These are phyloP conservation scores for Drosophila grimshawi DNA, from an alignment of 1,140 invertebrate species.

Conservation along the genomic window DNA sequence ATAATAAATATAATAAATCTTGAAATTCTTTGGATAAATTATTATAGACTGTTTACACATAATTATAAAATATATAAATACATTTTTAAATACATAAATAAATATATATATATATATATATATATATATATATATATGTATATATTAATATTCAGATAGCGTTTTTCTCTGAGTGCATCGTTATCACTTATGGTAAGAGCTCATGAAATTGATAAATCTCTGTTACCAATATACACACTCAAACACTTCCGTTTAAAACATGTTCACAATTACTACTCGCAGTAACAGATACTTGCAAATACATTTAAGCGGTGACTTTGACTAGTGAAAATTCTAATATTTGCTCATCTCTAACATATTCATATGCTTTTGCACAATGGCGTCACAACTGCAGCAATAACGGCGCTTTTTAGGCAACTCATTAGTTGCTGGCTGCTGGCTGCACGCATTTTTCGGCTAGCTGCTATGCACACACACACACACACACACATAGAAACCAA, in stretches of 20 bases:
- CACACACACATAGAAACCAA: background rate
- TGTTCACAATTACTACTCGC: background rate
- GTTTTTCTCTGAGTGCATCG: background rate
- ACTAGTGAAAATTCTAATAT: background rate
- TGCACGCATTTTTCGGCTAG: background rate
- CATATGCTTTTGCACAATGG: background rate
- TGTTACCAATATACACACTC: background rate
- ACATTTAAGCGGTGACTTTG: background rate
- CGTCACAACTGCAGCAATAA: conserved; percentile 10
- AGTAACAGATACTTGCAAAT: too few relatives aligned
- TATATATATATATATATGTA: too few relatives aligned
- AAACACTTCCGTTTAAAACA: too few relatives aligned
- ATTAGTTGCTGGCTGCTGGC: conserved; percentile 38
- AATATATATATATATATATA: too few relatives aligned
- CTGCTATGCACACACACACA: background rate
- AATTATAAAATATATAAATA: too few relatives aligned
- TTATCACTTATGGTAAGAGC: background rate
- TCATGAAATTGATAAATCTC: background rate
- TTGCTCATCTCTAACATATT: conserved; percentile 22
- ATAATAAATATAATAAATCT: too few relatives aligned
- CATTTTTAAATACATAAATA: too few relatives aligned
- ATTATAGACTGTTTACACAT: too few relatives aligned
- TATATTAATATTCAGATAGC: too few relatives aligned
- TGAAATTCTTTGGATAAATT: too few relatives aligned
- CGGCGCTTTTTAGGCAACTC: conserved; percentile 20